Evolutionary conservation across 1,140 invertebrate species (phyloP), one percentile per base, ranked within the genome.

Genomic region (Potamilus streckersoni): DNA sequence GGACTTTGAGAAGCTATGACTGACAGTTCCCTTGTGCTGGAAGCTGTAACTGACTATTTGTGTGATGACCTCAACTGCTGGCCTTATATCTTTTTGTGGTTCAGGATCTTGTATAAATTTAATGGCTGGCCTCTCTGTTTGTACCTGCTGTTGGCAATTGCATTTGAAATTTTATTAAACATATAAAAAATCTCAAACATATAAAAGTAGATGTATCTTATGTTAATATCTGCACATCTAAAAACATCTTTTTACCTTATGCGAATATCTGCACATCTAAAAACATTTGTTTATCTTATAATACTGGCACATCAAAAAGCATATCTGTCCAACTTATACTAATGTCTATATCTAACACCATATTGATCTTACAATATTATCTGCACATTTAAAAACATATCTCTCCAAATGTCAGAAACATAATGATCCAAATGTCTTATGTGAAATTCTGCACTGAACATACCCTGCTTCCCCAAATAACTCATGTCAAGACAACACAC

Each of bases 31-130:
- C 38, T 75, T 76, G 76, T 88, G 85, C 23, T 80, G 72, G 68
- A 86, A 84, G 56, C 78, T 87, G 64, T 86, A 85, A 14, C 83
- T 79, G 3, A 88, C 81, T 19, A 87, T 74, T 57, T 83, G 81
- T 23, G 88, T 85, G 31, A 83, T 83, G 15, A 87, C 84, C 61
- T 84, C 83, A 27, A 83, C 74, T n/a, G 81, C 83, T 6, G 85
- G 83, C 38, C 78, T 77, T 12, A 69, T 72, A 11, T 77, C 65
- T 16, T 73, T 72, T 38, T 83, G 79, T 5, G 74, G 69, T 49
- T 82, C 82, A 17, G 73, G 64, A 14, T 86, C 84, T 64, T 73
- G 75, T 8, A 80, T 81, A 69, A 89, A 86, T 64, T 79, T 83
- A 2, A 89, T 72, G 19, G 84, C 83, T 19, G 84, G 81, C 57